These are phyloP conservation scores for Pecten maximus DNA, from an alignment of 2,888 invertebrate genomes.

Conservation along the genomic window DNA sequence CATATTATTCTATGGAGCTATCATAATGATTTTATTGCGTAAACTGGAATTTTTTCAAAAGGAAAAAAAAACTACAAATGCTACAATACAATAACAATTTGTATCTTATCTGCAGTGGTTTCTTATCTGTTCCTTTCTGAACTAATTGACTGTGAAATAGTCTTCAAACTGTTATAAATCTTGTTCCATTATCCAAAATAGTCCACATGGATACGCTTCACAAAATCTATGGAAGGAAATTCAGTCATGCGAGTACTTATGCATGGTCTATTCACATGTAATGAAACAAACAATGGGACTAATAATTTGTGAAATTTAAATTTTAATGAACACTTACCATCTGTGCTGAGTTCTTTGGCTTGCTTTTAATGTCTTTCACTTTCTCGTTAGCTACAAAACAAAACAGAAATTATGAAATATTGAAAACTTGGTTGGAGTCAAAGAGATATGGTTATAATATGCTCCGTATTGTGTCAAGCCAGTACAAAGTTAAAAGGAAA, in stretches of 20 bases:
- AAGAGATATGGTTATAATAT: background rate
- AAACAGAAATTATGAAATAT: slow-evolving; percentile 48
- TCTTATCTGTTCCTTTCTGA: background rate
- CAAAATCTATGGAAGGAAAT: background rate
- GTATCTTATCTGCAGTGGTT: no score
- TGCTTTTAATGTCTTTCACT: slow-evolving; percentile 90
- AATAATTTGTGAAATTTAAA: background rate
- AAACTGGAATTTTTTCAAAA: no score
- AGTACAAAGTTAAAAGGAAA: background rate
- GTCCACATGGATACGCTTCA: background rate
- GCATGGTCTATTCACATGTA: background rate
- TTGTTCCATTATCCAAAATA: background rate
- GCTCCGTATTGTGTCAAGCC: background rate
- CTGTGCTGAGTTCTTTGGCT: slow-evolving; percentile 94
- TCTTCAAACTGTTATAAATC: background rate
- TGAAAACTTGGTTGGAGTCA: background rate
- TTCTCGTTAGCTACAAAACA: slow-evolving; percentile 88
- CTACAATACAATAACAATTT: no score
- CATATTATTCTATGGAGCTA: no score
- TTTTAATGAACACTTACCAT: slow-evolving; percentile 87
- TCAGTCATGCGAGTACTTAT: background rate
- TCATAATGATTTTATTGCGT: no score
- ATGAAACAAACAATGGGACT: background rate
- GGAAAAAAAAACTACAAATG: no score
- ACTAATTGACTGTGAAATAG: background rate